Evolutionary conservation across 2,797 vertebrate species (phyloP), one percentile per base, ranked within the genome.

Genomic region (Halcyon smyrnensis): DNA sequence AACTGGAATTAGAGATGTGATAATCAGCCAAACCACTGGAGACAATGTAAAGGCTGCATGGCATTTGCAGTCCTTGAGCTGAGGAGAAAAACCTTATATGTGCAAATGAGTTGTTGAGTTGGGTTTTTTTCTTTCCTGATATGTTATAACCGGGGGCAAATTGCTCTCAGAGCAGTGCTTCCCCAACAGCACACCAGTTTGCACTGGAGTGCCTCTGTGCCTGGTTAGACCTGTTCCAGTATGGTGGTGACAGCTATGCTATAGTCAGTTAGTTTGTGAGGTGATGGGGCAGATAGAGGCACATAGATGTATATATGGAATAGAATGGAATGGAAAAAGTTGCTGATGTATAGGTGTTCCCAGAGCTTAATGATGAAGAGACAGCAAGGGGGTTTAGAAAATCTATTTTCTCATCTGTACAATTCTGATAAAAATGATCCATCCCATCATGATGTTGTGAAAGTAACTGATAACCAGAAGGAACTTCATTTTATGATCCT

Each of bases 21-120:
- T 98, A 98, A 97, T 97, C 36, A 80, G 83, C 90, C 75, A 85
- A 97, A 96, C 96, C 5, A 84, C 97, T 96, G 65, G 64, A 97
- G 97, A 96, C 19, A 84, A 71, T 51, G 77, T 95, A 90, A 95
- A 84, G 90, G 88, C 95, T 65, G 36, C 28, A 5, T 90, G 14
- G 51, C 57, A 87, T 57, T 90, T 60, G 39, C 36, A 54, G 83
- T 91, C 96, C 93, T 91, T 37, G 69, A 82, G 59, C 65, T 10
- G 56, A 67, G 68, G 12, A 45, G 54, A 81, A 94, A 89, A 73
- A 21, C 57, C 70, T 67, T 93, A 14, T 83, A 82, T 5, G 82
- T 94, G 88, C 86, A 92, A 87, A 89, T 89, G 81, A 81, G 53
- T 36, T 76, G 51, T 21, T 84, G 34, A 21, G 62, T 43, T 41